Evolutionary conservation across 1,140 invertebrate genomes (phyloP), one percentile per base, ranked within the genome.

Genomic region (Magallana angulata): DNA sequence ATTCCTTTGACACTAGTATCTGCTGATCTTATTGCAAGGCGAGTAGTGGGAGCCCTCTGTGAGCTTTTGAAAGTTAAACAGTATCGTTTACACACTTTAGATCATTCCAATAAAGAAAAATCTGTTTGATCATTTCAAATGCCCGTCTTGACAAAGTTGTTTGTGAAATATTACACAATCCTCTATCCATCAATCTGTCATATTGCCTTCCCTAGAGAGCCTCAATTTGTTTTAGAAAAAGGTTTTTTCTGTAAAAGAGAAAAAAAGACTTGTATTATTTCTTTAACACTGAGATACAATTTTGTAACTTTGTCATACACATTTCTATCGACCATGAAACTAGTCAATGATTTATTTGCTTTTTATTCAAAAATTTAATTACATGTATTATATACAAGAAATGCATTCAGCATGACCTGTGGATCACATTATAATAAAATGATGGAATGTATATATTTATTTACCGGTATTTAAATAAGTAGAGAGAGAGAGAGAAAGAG

Each of bases 81-180:
- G 68, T 76, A 76, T 76, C 68, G 14, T 76, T 76, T 76, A 76
- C 68, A 36, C 30, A 76, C 68, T 76, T 18, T 76, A 30, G 68
- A 36, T 76, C 68, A 24, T 12, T 36, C 36, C 68, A 76, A 76
- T 76, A 30, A 76, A 36, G 14, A 30, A 76, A 76, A 76, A 76
- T 30, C 68, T 76, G 68, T 76, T 76, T 76, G 68, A 76, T 76
- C 68, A 76, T 76, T 76, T 76, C 68, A 76, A 12, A 76, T 76
- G 68, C 14, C 68, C 9, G 68, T 76, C 68, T 76, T 76, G 68
- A 76, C 68, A 76, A 76, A 76, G 68, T 76, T 30, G 68, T 76
- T 76, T 76, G 68, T 76, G 68, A 76, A 76, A 76, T 76, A 76
- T 76, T 76, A 76, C 68, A 76, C 68, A 76, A 76, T 30, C 30